Evolutionary conservation across 2,113 vertebrate genomes (phyloP).

Genomic region (Xiphorhynchus elegans): DNA sequence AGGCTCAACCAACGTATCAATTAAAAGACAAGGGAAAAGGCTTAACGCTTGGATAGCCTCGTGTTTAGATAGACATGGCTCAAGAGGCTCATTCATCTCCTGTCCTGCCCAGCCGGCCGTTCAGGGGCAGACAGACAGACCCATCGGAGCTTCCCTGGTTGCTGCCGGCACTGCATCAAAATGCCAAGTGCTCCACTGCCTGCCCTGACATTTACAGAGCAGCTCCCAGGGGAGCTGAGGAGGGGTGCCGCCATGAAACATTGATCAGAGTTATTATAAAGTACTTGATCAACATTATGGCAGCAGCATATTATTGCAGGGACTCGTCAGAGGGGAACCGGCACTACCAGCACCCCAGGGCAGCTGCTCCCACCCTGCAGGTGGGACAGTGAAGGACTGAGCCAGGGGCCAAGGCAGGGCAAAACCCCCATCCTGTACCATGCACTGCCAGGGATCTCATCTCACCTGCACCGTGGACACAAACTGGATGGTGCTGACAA

Average conservation of each 20-base stretch:
- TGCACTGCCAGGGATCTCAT: neutral
- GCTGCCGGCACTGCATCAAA: slow-evolving; percentile 40
- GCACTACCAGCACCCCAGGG: neutral
- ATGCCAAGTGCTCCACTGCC: slow-evolving; percentile 49
- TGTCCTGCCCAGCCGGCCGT: neutral
- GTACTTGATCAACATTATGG: slow-evolving; percentile 43
- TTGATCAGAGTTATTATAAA: slow-evolving; percentile 63
- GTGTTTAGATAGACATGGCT: slow-evolving; percentile 50
- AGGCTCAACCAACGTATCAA: slow-evolving; percentile 44
- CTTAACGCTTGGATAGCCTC: slow-evolving; percentile 28
- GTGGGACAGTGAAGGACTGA: neutral
- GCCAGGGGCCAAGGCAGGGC: neutral
- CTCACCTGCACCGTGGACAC: slow-evolving; percentile 92
- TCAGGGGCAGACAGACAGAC: slow-evolving; percentile 51
- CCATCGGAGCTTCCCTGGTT: slow-evolving; percentile 24
- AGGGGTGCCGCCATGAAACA: slow-evolving; percentile 60
- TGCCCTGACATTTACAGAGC: slow-evolving; percentile 69
- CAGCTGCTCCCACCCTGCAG: fast-evolving
- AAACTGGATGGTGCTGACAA: slow-evolving; percentile 99
- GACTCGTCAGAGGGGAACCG: neutral
- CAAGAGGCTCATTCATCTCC: slow-evolving; percentile 63
- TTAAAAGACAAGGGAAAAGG: slow-evolving; percentile 39
- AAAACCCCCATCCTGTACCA: neutral
- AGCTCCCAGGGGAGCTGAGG: slow-evolving; percentile 33
- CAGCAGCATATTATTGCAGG: neutral